Evolutionary conservation across 2,113 vertebrate genomes (phyloP), one percentile per base, ranked within the genome.

Genomic region (Hyla sarda): DNA sequence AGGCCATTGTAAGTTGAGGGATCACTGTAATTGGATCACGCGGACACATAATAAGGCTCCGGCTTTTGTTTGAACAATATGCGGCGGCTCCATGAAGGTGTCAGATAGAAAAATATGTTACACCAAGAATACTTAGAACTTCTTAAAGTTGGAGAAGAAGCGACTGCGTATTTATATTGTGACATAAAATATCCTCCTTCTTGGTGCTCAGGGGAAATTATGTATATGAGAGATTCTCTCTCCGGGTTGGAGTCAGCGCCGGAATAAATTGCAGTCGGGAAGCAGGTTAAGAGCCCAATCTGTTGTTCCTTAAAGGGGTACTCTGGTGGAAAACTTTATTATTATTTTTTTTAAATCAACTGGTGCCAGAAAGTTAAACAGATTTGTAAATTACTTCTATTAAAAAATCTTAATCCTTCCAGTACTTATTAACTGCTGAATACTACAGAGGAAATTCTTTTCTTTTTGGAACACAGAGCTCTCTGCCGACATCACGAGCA

Each of bases 131-230:
- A 78, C 45, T 69, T 78, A n/a, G 58, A 80, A 86, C 67, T 73
- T 81, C 72, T 41, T 25, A 80, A 86, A 86, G 56, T 30, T 60
- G 77, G 58, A 47, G 84, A 23, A 86, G 23, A 16, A 7, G 34
- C 48, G 41, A 41, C 84, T 56, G 48, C 81, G 72, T 80, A 52
- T 25, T 52, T 45, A 58, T 34, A 73, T 52, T 47, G 77, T 47
- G 52, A 73, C 71, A 80, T 73, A 56, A 71, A 80, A 86, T 80
- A 30, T 80, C 62, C 62, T 56, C 12, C n/a, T 5, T 56, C 69
- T 41, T 7, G 10, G 23, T 10, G 65, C 84, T 81, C 76, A 0
- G 19, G 84, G 84, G 84, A 81, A 60, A 56, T 81, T 86, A 81
- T 81, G 50, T 45, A 21, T 14, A 21, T 41, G 77, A 72, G 48